Evolutionary conservation across 2,888 invertebrate species (phyloP), one percentile per base, ranked within the genome.

Genomic region (Catotricha subobsoleta): DNA sequence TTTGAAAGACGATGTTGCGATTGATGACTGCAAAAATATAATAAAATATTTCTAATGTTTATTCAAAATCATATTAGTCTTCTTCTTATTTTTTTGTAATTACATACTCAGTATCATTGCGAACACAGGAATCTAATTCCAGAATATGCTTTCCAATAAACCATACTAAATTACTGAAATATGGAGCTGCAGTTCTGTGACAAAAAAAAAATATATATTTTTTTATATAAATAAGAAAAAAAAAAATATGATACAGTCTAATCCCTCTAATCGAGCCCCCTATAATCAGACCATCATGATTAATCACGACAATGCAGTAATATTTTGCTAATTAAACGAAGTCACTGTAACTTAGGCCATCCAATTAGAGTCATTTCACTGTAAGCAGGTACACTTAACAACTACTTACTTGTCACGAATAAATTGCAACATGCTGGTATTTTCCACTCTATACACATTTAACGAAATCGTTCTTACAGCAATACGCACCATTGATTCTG

Each of bases 81-180:
- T n/a, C n/a, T n/a, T n/a, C n/a, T 45, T 43, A 42, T 47, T 46
- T 47, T 46, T 46, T 46, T 46, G n/a, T 7, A 16, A 15, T 46
- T 8, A 45, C 82, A 77, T 70, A 92, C 88, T 95, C 92, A 46
- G 88, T 86, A 65, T 94, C 91, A 54, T 87, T 88, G 54, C 92
- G 72, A 31, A 97, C 88, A 64, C 94, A 97, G 3, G 77, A 74
- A 61, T 98, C 92, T 49, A 98, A 67, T 59, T 98, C 95, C 49
- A 95, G 69, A 48, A 97, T 90, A 59, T 97, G 92, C 66, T 90
- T 94, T 41, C 95, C 95, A 55, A 99, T 94, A 56, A 94, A 94
- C 92, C 95, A 97, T 33, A 97, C 95, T 43, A 99, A 72, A 65
- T 98, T 97, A 50, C 92, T 92, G 61, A 98, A 95, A 66, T 97